phyloP scores from a whole-genome alignment of 1,140 invertebrate species.

The Tetragonula clypearis region DNA sequence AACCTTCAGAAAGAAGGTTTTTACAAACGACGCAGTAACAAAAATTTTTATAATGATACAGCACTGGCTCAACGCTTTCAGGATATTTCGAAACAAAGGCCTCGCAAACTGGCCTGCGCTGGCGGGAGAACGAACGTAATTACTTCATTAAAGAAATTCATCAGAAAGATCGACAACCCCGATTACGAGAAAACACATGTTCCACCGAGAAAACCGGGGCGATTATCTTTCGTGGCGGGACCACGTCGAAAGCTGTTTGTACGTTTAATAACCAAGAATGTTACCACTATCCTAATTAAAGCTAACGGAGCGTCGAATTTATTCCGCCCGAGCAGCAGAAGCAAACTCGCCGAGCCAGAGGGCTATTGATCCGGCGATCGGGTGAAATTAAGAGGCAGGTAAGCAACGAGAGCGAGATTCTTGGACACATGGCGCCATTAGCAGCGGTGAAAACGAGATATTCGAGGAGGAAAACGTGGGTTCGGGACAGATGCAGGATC shows the following conservation, averaged over 20 bases:
- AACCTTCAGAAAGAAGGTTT: neutral
- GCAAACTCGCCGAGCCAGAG: neutral
- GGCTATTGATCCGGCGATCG: slow-evolving; percentile 52
- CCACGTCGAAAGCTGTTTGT: neutral
- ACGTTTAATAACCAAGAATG: neutral
- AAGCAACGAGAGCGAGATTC: slow-evolving; percentile 55
- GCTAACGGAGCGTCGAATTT: slow-evolving; percentile 44
- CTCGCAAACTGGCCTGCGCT: neutral
- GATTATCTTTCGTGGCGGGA: neutral
- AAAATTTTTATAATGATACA: neutral
- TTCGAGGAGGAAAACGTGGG: slow-evolving; percentile 43
- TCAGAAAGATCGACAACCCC: neutral
- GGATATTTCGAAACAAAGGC: neutral
- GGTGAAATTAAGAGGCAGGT: slow-evolving; percentile 65
- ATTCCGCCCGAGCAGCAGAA: slow-evolving; percentile 31
- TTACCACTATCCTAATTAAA: slow-evolving; percentile 13
- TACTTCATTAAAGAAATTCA: neutral
- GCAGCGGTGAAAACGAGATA: slow-evolving; percentile 62
- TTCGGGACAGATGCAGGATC: slow-evolving; percentile 63
- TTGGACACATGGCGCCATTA: slow-evolving; percentile 70
- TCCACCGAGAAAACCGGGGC: neutral
- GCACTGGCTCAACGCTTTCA: too few relatives aligned
- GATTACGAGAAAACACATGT: neutral
- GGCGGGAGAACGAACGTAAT: neutral
- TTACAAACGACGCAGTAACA: neutral